These are phyloP conservation scores for Plutomurus gul DNA, from an alignment of 1,140 invertebrate species.

Conservation along the genomic window DNA sequence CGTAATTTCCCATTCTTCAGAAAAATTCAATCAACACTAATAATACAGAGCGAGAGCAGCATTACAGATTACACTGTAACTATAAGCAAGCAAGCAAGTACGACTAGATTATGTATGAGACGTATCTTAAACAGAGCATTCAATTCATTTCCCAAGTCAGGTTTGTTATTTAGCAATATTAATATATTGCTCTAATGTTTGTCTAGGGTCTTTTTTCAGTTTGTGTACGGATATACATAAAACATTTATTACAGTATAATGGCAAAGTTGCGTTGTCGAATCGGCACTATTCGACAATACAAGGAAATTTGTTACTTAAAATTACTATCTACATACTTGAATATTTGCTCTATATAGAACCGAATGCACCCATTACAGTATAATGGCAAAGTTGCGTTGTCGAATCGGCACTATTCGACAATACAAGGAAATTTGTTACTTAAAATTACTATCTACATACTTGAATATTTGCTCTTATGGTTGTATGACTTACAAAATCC, in stretches of 20 bases:
- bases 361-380: too few species aligned
- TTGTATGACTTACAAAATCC: conserved; percentile 1
- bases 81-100: not conserved
- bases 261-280: not conserved
- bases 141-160: too few species aligned
- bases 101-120: not conserved
- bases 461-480: not conserved
- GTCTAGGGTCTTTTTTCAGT: too few species aligned
- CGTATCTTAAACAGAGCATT: too few species aligned
- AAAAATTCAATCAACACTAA: not conserved
- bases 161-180: too few species aligned
- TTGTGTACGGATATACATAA: too few species aligned
- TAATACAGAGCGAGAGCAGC: not conserved
- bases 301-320: not conserved
- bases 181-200: too few species aligned
- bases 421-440: not conserved
- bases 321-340: too few species aligned
- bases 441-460: too few species aligned
- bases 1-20: conserved; percentile 5
- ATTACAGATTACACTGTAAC: not conserved
- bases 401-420: not conserved
- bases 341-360: conserved; percentile 2
- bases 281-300: not conserved
- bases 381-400: not conserved
- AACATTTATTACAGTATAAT: too few species aligned